phyloP scores from a whole-genome alignment of 2,797 vertebrate species.

The Chromobotia macracanthus region DNA sequence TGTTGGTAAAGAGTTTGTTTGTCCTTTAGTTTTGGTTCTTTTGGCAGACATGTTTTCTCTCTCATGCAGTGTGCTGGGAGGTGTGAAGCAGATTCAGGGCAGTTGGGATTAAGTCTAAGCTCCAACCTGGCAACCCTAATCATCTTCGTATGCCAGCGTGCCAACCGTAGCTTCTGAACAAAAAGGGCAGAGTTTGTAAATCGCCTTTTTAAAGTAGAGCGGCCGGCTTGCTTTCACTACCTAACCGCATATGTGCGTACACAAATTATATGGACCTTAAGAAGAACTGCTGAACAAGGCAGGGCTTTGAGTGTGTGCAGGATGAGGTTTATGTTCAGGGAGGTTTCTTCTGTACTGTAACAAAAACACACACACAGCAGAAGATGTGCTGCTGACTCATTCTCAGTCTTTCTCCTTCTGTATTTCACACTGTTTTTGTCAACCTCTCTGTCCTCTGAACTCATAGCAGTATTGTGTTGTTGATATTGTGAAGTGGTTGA shows the following conservation, averaged over 20 bases:
- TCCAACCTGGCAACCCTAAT: conserved; percentile 37
- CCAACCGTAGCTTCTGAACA: not conserved
- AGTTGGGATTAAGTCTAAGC: conserved; percentile 37
- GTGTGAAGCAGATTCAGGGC: conserved; percentile 17
- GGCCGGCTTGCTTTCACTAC: not conserved
- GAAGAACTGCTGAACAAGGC: not conserved
- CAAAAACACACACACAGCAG: not conserved
- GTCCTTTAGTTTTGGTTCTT: not conserved
- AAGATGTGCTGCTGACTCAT: conserved; percentile 34
- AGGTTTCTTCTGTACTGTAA: conserved; percentile 16
- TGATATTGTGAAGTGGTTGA: not conserved
- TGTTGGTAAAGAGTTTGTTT: not conserved
- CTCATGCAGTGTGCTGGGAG: not conserved
- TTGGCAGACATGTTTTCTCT: not conserved
- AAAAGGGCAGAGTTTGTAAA: conserved; percentile 35
- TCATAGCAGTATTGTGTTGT: no score
- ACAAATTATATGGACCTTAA: not conserved
- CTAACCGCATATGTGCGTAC: conserved; percentile 5
- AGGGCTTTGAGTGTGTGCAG: conserved; percentile 10
- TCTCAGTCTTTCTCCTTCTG: no score
- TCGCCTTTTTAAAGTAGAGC: conserved; percentile 5
- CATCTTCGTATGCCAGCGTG: conserved; percentile 13
- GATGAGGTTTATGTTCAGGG: not conserved
- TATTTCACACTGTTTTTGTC: no score
- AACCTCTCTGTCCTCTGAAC: not conserved